These are phyloP conservation scores for Timandra comae DNA, from an alignment of 2,888 invertebrate species.

Conservation along the genomic window DNA sequence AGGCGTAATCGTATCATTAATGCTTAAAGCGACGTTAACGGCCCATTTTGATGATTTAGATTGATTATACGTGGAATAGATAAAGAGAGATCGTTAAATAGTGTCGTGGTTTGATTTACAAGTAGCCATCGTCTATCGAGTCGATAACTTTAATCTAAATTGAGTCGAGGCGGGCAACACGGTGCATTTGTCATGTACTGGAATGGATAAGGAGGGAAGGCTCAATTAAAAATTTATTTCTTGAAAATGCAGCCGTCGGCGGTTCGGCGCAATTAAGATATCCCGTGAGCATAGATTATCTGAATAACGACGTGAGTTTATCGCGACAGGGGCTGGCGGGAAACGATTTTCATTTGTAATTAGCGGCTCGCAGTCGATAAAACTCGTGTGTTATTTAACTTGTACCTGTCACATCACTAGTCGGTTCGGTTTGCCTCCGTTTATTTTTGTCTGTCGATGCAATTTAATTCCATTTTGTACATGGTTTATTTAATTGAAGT, in stretches of 20 bases:
- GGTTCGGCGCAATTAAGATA: conserved; percentile 52
- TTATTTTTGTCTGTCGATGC: not conserved
- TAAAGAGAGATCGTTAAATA: conserved; percentile 28
- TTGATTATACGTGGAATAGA: conserved; percentile 42
- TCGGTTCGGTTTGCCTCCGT: conserved; percentile 3
- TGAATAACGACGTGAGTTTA: conserved; percentile 24
- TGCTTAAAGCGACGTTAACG: conserved; percentile 56
- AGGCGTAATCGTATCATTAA: conserved; percentile 59
- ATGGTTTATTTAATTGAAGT: too few species aligned
- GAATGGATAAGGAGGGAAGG: conserved; percentile 30
- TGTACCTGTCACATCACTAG: conserved; percentile 17
- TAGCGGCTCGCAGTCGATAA: conserved; percentile 40
- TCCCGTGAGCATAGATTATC: conserved; percentile 44
- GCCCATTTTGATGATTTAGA: conserved; percentile 56
- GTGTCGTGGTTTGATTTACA: conserved; percentile 19
- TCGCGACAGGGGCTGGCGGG: conserved; percentile 37
- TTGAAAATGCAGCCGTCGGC: conserved; percentile 25
- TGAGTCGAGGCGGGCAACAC: conserved; percentile 12
- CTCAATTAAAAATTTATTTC: conserved; percentile 54
- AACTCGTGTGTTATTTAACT: conserved; percentile 26
- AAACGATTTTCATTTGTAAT: conserved; percentile 58
- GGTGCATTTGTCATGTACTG: conserved; percentile 43
- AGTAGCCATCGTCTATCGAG: conserved; percentile 10
- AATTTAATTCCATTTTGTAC: too few species aligned
- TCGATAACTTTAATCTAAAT: conserved; percentile 12